phyloP scores from a whole-genome alignment of 2,797 vertebrate species.

The Periparus ater region DNA sequence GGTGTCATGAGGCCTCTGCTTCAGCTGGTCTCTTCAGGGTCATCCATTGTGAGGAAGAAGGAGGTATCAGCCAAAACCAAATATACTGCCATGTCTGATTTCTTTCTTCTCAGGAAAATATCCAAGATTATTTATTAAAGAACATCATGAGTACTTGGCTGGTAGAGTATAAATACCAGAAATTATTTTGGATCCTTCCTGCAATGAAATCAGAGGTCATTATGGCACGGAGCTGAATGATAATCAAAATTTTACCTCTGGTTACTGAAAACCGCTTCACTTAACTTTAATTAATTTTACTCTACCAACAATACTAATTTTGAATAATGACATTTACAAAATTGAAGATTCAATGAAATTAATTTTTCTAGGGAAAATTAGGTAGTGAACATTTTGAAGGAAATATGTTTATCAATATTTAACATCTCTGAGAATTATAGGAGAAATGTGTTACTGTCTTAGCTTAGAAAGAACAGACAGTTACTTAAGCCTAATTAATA shows the following conservation, averaged over 20 bases:
- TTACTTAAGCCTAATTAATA: neutral
- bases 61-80: neutral
- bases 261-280: neutral
- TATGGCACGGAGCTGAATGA: neutral
- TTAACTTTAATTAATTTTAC: neutral
- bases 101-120: neutral
- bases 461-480: neutral
- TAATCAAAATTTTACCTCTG: neutral
- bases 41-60: neutral
- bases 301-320: neutral
- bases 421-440: neutral
- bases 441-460: neutral
- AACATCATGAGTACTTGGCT: neutral
- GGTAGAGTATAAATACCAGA: neutral
- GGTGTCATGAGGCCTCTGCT: neutral
- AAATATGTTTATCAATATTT: neutral
- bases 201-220: neutral
- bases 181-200: neutral
- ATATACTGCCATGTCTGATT: neutral
- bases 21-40: neutral
- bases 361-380: neutral
- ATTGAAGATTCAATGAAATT: neutral
- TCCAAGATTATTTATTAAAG: neutral
- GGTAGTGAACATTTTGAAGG: neutral
- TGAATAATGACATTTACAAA: neutral